Evolutionary conservation across 2,888 invertebrate genomes (phyloP).

Genomic region (Taphrorychus bicolor): DNA sequence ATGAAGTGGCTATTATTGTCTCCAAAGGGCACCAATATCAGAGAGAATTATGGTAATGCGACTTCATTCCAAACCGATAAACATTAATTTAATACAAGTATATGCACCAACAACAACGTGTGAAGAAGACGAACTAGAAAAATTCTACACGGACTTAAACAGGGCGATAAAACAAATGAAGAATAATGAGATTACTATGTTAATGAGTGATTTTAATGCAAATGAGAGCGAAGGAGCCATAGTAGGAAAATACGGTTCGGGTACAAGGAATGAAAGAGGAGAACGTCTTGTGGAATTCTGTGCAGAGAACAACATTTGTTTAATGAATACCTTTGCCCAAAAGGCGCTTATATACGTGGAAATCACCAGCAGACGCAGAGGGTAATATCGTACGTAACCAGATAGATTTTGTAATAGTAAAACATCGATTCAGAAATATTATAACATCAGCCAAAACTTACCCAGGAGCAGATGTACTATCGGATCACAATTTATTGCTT

Average conservation of each 20-base stretch:
- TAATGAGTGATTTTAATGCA: neutral
- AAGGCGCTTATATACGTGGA: neutral
- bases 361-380: no score
- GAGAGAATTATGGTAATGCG: neutral
- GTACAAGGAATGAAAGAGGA: neutral
- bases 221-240: neutral
- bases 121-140: neutral
- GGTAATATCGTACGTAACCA: neutral
- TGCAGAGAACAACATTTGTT: neutral
- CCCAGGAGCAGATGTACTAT: neutral
- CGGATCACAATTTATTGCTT: no score
- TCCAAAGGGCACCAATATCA: neutral
- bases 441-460: neutral
- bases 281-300: neutral
- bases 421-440: neutral
- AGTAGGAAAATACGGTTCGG: neutral
- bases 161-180: neutral
- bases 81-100: neutral
- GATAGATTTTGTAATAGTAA: neutral
- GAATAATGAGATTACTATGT: neutral
- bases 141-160: neutral
- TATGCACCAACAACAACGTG: neutral
- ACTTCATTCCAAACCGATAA: neutral
- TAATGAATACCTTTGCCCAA: neutral
- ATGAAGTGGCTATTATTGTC: neutral